phyloP scores from a whole-genome alignment of 2,888 invertebrate species.

The Drosophila limbata region DNA sequence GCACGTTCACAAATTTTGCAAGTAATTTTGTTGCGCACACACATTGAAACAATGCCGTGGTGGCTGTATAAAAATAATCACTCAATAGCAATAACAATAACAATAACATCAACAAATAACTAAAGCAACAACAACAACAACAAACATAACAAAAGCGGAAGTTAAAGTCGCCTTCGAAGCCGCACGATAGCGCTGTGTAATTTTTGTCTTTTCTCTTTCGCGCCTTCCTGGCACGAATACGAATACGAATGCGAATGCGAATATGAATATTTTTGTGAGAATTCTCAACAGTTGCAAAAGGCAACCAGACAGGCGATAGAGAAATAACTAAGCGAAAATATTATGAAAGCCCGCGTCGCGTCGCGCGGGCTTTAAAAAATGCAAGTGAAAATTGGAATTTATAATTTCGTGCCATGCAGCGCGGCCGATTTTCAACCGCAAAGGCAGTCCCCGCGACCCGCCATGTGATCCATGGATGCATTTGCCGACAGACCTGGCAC shows the following conservation, averaged over 20 bases:
- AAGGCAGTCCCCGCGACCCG: constrained; percentile 24
- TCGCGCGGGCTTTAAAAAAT: constrained; percentile 34
- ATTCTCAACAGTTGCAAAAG: constrained; percentile 72
- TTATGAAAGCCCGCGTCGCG: constrained; percentile 64
- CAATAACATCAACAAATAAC: constrained; percentile 53
- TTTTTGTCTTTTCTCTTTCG: constrained; percentile 60
- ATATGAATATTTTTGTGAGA: constrained; percentile 65
- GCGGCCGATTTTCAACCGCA: constrained; percentile 76
- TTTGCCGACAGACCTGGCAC: constrained; percentile 43
- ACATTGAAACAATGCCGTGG: constrained; percentile 66
- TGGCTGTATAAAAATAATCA: constrained; percentile 66
- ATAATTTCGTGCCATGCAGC: constrained; percentile 71
- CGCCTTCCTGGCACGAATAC: constrained; percentile 79
- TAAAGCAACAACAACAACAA: constrained; percentile 47
- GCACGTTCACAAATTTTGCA: constrained; percentile 55
- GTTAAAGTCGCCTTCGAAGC: constrained; percentile 54
- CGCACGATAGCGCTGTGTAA: constrained; percentile 78
- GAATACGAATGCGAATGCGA: constrained; percentile 42
- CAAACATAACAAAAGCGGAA: constrained; percentile 70
- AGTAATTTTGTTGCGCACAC: constrained; percentile 52
- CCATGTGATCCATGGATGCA: constrained; percentile 21
- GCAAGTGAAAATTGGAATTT: constrained; percentile 82
- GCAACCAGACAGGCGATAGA: constrained; percentile 55
- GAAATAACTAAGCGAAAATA: constrained; percentile 70
- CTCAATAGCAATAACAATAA: constrained; percentile 65